These are phyloP conservation scores for Festucalex cinctus DNA, from an alignment of 2,113 vertebrate species.

Conservation along the genomic window DNA sequence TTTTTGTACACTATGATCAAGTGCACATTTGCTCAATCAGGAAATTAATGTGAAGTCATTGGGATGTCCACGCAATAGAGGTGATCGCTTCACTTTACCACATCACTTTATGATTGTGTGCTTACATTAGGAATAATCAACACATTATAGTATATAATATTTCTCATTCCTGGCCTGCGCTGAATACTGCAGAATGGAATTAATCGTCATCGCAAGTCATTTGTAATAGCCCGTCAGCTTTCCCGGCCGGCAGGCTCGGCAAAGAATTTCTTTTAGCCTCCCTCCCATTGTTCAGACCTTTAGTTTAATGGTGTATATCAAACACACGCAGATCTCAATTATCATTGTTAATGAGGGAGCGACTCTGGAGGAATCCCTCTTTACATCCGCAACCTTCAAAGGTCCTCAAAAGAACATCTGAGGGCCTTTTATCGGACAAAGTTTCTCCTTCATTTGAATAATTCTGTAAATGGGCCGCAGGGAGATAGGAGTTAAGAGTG, in stretches of 20 bases:
- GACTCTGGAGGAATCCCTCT: conserved; percentile 59
- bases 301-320: conserved; percentile 62
- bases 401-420: conserved; percentile 64
- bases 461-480: conserved; percentile 63
- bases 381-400: conserved; percentile 67
- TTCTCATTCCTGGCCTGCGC: neutral
- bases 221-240: conserved; percentile 21
- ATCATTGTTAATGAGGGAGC: conserved; percentile 65
- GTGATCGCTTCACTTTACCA: no score
- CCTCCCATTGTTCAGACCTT: conserved; percentile 47
- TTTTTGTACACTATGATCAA: neutral
- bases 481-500: conserved; percentile 55
- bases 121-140: neutral
- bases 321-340: conserved; percentile 64
- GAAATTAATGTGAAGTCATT: neutral
- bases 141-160: no score
- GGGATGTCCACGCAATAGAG: neutral
- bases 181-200: neutral
- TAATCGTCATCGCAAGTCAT: conserved; percentile 9
- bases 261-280: conserved; percentile 25
- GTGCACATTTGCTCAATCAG: neutral
- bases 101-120: neutral
- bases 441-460: conserved; percentile 70
- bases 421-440: conserved; percentile 65
- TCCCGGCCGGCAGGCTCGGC: conserved; percentile 17